Evolutionary conservation across 2,113 vertebrate genomes (phyloP), one percentile per base, ranked within the genome.

Genomic region (Apteryx mantelli): DNA sequence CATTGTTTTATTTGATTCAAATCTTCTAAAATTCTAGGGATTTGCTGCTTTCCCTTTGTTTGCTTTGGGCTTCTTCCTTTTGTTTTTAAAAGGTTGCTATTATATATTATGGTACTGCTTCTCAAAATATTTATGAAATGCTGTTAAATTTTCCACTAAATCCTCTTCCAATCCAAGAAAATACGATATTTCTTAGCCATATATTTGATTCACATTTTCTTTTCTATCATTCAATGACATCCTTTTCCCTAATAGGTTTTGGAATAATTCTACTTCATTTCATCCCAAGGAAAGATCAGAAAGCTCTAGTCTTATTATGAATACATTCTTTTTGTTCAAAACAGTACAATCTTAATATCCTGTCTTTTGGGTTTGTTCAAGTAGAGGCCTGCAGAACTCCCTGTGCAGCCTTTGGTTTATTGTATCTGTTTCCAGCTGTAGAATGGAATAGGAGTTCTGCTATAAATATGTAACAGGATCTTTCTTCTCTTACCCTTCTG

Each of bases 381-480:
- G 42, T 44, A 19, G 19, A 56, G 44, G 63, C 63, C 44, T 80
- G 53, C 58, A 88, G 70, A 77, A 19, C 7, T 80, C 85, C 48
- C 22, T 36, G 1, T 36, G 82, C 64, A 34, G 61, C 79, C n/a
- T 89, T 87, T 80, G n/a, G 22, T 89, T 96, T 93, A 77, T 63
- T 91, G 6, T 88, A 25, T 91, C 95, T 94, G 32, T 85, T 94
- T 93, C 74, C 36, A 94, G 56, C 12, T 66, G 48, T 74, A 87
- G 61, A 90, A 63, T 21, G 71, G 25, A 44, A n/a, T 60, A 77
- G 75, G 87, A 65, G 66, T 85, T 79, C 11, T 82, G n/a, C 48
- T 87, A 69, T 76, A 88, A 91, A 85, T 93, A 85, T 89, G 42
- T 88, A 89, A 69, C 13, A 86, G 58, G 30, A 63, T 82, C 58